A percentile compares a stretch with the other conserved stretches of the same genome.
phyloP scores from a whole-genome alignment of 2,888 invertebrate genomes.

The Acheta domesticus region DNA sequence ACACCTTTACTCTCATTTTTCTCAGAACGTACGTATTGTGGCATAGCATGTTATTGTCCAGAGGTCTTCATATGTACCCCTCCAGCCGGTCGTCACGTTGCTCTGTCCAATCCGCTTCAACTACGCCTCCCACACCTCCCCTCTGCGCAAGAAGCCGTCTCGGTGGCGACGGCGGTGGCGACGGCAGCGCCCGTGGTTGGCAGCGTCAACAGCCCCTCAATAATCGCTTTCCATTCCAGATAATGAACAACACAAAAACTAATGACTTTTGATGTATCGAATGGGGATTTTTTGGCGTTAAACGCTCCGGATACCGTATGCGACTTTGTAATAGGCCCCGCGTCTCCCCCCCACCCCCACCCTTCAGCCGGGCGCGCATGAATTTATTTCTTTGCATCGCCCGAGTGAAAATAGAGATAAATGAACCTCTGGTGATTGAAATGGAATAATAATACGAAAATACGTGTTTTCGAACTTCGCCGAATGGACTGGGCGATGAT shows the following conservation, averaged over 20 bases:
- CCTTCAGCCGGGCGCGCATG: not conserved
- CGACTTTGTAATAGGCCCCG: not conserved
- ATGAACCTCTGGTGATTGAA: slow-evolving; percentile 18
- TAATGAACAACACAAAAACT: slow-evolving; percentile 18
- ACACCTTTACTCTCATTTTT: too few relatives aligned
- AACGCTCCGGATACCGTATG: slow-evolving; percentile 2
- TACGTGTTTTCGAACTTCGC: slow-evolving; percentile 2
- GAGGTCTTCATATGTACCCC: too few relatives aligned
- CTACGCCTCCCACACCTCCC: too few relatives aligned
- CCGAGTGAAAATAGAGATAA: slow-evolving; percentile 18
- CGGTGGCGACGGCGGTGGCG: too few relatives aligned
- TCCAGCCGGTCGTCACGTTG: too few relatives aligned
- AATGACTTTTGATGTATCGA: slow-evolving; percentile 18
- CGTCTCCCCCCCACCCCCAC: not conserved
- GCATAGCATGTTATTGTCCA: too few relatives aligned
- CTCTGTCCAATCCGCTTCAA: too few relatives aligned
- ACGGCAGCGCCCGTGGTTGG: too few relatives aligned
- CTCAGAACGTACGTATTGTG: too few relatives aligned
- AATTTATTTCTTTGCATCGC: slow-evolving; percentile 18
- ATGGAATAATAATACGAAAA: slow-evolving; percentile 6
- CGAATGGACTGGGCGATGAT: slow-evolving; percentile 9
- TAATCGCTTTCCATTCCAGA: not conserved
- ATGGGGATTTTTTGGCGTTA: slow-evolving; percentile 18
- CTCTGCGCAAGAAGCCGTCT: too few relatives aligned
- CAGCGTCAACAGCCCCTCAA: not conserved